Conservation (phyloP, 1,140 invertebrate genomes). For the Diabrotica virgifera region DNA sequence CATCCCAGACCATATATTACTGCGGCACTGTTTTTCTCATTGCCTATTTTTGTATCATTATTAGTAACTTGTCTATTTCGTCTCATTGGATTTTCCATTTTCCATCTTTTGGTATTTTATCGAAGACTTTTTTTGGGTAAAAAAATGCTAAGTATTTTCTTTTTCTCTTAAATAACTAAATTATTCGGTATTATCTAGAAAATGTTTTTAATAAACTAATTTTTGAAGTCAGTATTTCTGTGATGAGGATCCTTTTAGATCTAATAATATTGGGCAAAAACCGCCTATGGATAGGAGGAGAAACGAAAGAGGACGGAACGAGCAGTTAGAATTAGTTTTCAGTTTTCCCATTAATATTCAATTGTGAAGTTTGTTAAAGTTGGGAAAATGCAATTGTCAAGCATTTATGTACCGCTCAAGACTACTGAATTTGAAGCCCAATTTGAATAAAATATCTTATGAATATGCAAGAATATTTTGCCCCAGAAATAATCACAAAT, state of each 20-base stretch:
- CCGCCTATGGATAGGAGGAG: neutral
- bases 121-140: too few relatives aligned
- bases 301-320: neutral
- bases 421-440: neutral
- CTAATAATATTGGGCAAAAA: neutral
- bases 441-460: neutral
- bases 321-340: neutral
- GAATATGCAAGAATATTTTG: neutral
- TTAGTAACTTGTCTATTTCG: too few relatives aligned
- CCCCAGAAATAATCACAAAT: neutral
- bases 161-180: neutral
- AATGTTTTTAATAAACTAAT: neutral
- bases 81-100: too few relatives aligned
- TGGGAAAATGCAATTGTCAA: neutral
- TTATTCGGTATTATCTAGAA: neutral
- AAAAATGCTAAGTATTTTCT: too few relatives aligned
- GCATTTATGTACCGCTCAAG: neutral
- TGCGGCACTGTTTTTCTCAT: too few relatives aligned
- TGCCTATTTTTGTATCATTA: too few relatives aligned
- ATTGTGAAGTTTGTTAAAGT: neutral
- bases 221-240: neutral
- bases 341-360: slow-evolving; percentile 1
- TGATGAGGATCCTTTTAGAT: neutral
- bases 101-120: too few relatives aligned
- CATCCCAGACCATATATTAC: too few relatives aligned